Evolutionary conservation across 2,113 vertebrate genomes (phyloP), one percentile per base, ranked within the genome.

Genomic region (Sorex araneus): DNA sequence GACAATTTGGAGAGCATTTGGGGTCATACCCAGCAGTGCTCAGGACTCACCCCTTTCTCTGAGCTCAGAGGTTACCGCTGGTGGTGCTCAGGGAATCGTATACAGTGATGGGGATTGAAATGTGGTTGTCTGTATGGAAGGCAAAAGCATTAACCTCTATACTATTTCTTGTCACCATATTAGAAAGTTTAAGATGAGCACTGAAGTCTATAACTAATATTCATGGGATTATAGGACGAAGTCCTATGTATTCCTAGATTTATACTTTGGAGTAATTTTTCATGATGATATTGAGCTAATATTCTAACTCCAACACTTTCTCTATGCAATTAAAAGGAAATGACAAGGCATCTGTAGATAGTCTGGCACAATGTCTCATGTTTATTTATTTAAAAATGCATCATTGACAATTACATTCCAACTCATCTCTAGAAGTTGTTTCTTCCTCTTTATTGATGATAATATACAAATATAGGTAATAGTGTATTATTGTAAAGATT

Each of bases 251-350:
- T 16, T 6, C 11, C 12, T 6, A 79, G 0, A 1, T 69, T 70
- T 79, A 76, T 25, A 75, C 67, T 81, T 75, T 74, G 64, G 21
- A 40, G n/a, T 96, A 19, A 19, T 63, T 8, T 81, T 63, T 71
- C 0, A 82, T 34, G 4, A 54, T 9, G 66, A 8, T 70, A 66
- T 12, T 90, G 69, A 95, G 16, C 2, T 80, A 84, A 80, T 84
- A 36, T 67, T 13, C 4, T 63, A 94, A 64, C 84, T 5, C 13
- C 57, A 89, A 32, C 0, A n/a, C 16, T 73, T 4, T 57, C 7
- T 45, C 8, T 45, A 30, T 40, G 28, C 86, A 83, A 67, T 69
- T 21, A 85, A 79, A 92, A 69, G 57, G 54, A 74, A 82, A 28
- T 60, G 27, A n/a, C 4, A 63, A 89, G 27, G 3, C 19, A 63